These are phyloP conservation scores for Yponomeuta evonymella DNA, from an alignment of 2,888 invertebrate species.

Conservation along the genomic window DNA sequence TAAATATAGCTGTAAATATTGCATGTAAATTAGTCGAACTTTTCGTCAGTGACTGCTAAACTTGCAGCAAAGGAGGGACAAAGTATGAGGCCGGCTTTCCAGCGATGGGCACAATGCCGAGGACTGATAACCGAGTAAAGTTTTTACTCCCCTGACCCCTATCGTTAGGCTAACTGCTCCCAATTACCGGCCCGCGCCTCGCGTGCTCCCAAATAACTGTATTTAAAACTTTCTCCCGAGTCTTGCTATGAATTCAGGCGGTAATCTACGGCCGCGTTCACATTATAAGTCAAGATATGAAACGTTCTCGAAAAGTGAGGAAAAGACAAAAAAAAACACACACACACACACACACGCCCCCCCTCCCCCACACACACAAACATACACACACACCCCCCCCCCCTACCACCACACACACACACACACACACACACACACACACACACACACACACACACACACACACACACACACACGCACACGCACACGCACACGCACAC, in stretches of 20 bases:
- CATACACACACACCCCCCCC: too few relatives aligned
- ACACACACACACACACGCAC: too few relatives aligned
- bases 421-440: too few relatives aligned
- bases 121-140: slow-evolving; percentile 22
- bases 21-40: not conserved
- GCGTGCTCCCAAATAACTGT: slow-evolving; percentile 24
- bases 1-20: not conserved
- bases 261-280: not conserved
- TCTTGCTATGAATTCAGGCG: slow-evolving; percentile 9
- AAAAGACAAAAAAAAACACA: not conserved
- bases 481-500: too few relatives aligned
- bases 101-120: slow-evolving; percentile 22
- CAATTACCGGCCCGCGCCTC: slow-evolving; percentile 22
- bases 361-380: too few relatives aligned
- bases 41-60: not conserved
- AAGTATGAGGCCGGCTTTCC: slow-evolving; percentile 4
- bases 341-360: too few relatives aligned
- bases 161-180: slow-evolving; percentile 25
- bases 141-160: slow-evolving; percentile 24
- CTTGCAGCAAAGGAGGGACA: not conserved
- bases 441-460: too few relatives aligned
- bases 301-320: not conserved
- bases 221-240: slow-evolving; percentile 21
- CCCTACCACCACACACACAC: too few relatives aligned
- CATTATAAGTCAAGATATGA: not conserved